Conservation (phyloP, 2,888 invertebrate genomes). For the Stramonita haemastoma region DNA sequence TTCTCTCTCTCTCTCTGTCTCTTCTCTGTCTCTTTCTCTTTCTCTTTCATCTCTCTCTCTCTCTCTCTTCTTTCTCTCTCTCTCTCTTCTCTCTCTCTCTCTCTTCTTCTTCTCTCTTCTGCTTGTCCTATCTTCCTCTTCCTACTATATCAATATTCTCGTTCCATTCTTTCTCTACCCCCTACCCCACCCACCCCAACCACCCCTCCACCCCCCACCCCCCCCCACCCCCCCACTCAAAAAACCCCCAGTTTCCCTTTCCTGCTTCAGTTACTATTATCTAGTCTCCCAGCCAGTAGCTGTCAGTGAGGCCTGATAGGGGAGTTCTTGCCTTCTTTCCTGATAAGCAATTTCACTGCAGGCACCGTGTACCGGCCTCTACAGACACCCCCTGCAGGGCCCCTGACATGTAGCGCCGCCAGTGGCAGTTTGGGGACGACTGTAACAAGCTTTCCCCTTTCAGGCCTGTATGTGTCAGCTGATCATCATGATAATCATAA, state of each 20-base stretch:
- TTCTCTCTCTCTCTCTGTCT: neutral
- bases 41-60: neutral
- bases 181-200: neutral
- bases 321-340: neutral
- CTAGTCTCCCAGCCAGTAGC: neutral
- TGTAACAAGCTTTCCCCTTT: neutral
- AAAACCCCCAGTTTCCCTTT: no score
- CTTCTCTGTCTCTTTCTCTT: neutral
- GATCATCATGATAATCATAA: neutral
- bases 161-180: neutral
- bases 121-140: no score
- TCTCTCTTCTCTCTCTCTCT: neutral
- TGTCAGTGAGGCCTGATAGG: neutral
- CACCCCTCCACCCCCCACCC: neutral
- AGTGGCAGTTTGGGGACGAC: neutral
- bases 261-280: no score
- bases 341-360: neutral
- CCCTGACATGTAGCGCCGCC: neutral
- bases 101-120: neutral
- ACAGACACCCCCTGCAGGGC: slow-evolving; percentile 7
- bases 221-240: neutral
- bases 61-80: neutral
- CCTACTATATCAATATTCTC: no score
- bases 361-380: no score
- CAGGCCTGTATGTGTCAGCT: neutral